Conservation (phyloP, 2,888 invertebrate genomes). For the Malthinus flaveolus region DNA sequence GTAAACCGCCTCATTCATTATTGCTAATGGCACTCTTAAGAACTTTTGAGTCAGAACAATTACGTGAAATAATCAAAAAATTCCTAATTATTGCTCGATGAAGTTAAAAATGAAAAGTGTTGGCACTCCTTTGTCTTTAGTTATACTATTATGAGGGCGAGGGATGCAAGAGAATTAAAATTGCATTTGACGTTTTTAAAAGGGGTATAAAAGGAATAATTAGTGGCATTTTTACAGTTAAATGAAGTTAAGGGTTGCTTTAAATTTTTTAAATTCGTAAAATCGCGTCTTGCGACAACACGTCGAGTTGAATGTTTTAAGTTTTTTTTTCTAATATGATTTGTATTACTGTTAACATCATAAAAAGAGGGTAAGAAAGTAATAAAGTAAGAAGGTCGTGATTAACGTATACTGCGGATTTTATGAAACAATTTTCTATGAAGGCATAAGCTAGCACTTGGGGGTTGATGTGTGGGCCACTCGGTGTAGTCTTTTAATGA, state of each 20-base stretch:
- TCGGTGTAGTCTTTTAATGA: constrained; percentile 25
- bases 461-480: constrained; percentile 17
- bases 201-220: constrained; percentile 50
- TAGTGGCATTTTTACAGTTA: constrained; percentile 46
- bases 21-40: constrained; percentile 54
- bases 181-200: constrained; percentile 45
- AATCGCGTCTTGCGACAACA: no score
- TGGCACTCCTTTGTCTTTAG: constrained; percentile 39
- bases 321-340: neutral
- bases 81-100: constrained; percentile 51
- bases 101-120: constrained; percentile 51
- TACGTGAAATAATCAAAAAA: constrained; percentile 53
- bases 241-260: no score
- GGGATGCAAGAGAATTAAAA: constrained; percentile 38
- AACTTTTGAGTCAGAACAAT: constrained; percentile 49
- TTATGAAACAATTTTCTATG: constrained; percentile 19
- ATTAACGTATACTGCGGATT: constrained; percentile 20
- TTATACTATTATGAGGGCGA: constrained; percentile 39
- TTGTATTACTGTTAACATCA: no score
- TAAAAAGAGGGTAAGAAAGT: constrained; percentile 14
- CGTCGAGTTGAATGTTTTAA: neutral
- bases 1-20: constrained; percentile 51
- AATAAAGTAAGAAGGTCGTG: constrained; percentile 11
- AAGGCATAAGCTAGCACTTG: constrained; percentile 14
- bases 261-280: no score